Percentiles rank a stretch among this genome's conserved stretches.
These are phyloP conservation scores for Drosophila meridionalis DNA, from an alignment of 2,888 invertebrate genomes.

Conservation along the genomic window DNA sequence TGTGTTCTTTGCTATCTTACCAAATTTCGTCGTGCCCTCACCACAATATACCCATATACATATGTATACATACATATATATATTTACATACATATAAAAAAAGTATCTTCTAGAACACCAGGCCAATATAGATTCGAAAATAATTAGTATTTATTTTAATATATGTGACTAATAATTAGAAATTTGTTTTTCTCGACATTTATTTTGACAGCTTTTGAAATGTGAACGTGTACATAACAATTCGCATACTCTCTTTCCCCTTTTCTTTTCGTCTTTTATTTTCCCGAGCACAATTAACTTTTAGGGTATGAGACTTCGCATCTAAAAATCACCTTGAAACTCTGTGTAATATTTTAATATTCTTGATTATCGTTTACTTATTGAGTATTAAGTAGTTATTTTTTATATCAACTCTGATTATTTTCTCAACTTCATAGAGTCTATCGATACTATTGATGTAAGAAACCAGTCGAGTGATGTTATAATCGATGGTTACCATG, in stretches of 20 bases:
- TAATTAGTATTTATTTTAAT: not conserved
- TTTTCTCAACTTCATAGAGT: too few species aligned
- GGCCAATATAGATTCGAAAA: not conserved
- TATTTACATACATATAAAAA: not conserved
- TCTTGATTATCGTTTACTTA: too few species aligned
- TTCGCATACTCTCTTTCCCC: not conserved
- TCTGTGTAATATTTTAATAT: too few species aligned
- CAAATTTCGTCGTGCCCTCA: not conserved
- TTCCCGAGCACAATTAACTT: not conserved
- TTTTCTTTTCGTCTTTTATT: not conserved
- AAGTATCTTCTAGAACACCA: not conserved
- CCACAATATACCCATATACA: not conserved
- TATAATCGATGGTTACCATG: too few species aligned
- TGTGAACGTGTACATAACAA: not conserved
- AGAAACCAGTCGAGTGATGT: too few species aligned
- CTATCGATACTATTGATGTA: too few species aligned
- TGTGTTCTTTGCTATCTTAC: not conserved
- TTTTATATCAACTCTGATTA: too few species aligned
- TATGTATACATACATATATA: not conserved
- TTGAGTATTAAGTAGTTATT: too few species aligned
- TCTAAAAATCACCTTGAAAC: too few species aligned
- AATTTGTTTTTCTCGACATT: not conserved
- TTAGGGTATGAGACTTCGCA: too few species aligned
- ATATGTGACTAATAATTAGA: conserved; percentile 14
- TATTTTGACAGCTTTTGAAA: not conserved